Base-by-base conservation (phyloP, 2,113 vertebrate genomes). In the Amblyornis subalaris region DNA sequence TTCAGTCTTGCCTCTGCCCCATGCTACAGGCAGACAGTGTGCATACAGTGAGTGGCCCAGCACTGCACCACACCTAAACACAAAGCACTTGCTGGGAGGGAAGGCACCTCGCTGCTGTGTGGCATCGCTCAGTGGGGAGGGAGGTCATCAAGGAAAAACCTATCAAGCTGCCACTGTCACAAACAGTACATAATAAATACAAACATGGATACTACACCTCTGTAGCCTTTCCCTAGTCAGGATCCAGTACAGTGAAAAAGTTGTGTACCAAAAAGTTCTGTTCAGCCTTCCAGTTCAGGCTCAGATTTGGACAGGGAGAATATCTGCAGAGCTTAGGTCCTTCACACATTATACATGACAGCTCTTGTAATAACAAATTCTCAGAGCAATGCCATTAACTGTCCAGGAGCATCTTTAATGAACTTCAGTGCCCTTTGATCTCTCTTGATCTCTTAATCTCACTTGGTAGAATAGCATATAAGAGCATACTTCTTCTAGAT, bases 381-480 rank as follows among this genome's bases (percentile, higher is more conserved):
- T 74, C 8, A 15, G 35, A 64, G 33, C 11, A 94, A 38, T 35
- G 22, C 21, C 38, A 7, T 61, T 86, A 80, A 25, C 16, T 54
- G 21, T 89, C 65, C 48, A 90, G 35, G 12, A 58, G n/a, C 17
- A 50, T 35, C 48, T 61, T 71, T 42, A 58, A 10, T 48, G 26
- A 80, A 62, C 4, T 44, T 66, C 48, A 71, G 4, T 3, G 2
- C 5, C 12, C 14, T 45, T 83, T 25, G 29, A 38, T 53, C 13
- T 47, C 23, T 51, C 21, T 67, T 53, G 38, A 25, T 60, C 44
- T 25, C n/a, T 53, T 47, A 81, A 55, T 57, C n/a, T 93, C 1
- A 0, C 8, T 54, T 82, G 23, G 14, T 42, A 55, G 26, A 67
- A 51, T 16, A 64, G 3, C 1, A 2, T 69, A 47, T 6, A 55